phyloP scores from a whole-genome alignment of 2,113 vertebrate species.

The Anhinga anhinga region DNA sequence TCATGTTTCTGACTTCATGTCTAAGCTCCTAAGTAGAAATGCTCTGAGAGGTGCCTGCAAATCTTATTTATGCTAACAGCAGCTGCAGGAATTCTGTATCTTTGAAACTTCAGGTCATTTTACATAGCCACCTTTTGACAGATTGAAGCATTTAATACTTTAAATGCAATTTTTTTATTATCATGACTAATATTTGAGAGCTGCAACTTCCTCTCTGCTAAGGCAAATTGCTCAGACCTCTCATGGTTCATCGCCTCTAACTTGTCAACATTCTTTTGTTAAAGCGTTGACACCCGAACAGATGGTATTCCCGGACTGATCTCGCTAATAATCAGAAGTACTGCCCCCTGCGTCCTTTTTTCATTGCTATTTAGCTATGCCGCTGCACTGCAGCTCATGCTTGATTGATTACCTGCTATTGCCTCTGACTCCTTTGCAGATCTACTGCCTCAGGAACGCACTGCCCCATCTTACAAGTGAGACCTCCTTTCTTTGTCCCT shows the following conservation, averaged over 20 bases:
- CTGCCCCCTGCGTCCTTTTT: constrained; percentile 16
- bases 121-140: not conserved
- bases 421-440: not conserved
- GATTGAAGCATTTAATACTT: not conserved
- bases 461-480: not conserved
- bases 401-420: constrained; percentile 16
- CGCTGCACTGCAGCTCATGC: not conserved
- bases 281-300: not conserved
- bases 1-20: not conserved
- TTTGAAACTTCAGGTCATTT: not conserved
- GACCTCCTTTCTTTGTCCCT: not conserved
- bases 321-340: not conserved
- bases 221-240: not conserved
- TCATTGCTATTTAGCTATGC: not conserved
- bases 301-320: constrained; percentile 34
- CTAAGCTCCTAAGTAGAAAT: not conserved
- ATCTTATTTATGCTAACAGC: not conserved
- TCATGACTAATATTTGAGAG: not conserved
- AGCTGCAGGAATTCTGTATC: not conserved
- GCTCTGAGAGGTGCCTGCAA: fast-evolving
- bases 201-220: not conserved
- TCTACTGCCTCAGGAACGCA: not conserved
- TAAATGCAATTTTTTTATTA: not conserved
- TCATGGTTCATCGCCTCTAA: not conserved
- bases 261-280: not conserved